phyloP scores from a whole-genome alignment of 2,113 vertebrate species.

The Nansenia antarctica region DNA sequence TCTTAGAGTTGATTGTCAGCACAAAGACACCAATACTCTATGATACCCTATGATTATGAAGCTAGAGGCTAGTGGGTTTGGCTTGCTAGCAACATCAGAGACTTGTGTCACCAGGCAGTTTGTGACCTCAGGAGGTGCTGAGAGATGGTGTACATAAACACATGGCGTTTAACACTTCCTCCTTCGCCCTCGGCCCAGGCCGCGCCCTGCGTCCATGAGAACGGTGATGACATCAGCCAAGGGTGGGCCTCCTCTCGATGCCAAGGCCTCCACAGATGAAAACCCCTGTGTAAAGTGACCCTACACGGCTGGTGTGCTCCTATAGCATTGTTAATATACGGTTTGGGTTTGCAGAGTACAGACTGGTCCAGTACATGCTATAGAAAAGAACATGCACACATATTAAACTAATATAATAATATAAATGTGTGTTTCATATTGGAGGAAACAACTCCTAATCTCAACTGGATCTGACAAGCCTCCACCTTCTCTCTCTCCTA shows the following conservation, averaged over 20 bases:
- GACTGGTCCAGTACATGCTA: too few species aligned
- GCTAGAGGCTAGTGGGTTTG: not conserved
- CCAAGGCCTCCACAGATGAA: slow-evolving; percentile 8
- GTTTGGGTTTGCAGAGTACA: too few species aligned
- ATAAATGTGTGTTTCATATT: too few species aligned
- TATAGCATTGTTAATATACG: too few species aligned
- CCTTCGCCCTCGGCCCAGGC: not conserved
- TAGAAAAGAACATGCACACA: too few species aligned
- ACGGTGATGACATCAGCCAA: slow-evolving; percentile 1
- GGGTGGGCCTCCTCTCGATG: slow-evolving; percentile 1
- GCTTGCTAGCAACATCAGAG: not conserved
- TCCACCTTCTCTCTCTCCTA: too few species aligned
- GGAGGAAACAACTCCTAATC: too few species aligned
- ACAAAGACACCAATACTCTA: not conserved
- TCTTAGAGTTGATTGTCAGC: not conserved
- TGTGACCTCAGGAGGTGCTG: not conserved
- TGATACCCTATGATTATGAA: too few species aligned
- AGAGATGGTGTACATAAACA: not conserved
- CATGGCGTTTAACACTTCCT: not conserved
- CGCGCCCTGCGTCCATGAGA: not conserved
- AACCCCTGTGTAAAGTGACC: too few species aligned
- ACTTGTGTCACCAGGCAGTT: not conserved
- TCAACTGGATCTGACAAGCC: too few species aligned
- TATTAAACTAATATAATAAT: too few species aligned
- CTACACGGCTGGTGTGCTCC: too few species aligned